phyloP scores from a whole-genome alignment of 2,113 vertebrate genomes.

The Nanorana parkeri region DNA sequence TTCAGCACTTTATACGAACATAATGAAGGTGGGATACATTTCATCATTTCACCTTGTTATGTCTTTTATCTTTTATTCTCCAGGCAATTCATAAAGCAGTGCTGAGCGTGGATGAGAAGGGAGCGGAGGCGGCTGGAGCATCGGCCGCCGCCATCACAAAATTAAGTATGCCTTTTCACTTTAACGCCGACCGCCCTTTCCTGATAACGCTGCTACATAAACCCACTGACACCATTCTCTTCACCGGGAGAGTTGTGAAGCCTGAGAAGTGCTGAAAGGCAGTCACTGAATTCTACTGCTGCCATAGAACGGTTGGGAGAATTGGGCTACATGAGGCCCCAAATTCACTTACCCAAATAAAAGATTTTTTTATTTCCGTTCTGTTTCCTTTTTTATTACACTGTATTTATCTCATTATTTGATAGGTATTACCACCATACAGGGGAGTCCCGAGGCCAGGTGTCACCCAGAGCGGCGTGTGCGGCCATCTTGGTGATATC shows the following conservation, averaged over 20 bases:
- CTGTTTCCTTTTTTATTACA: too few relatives aligned
- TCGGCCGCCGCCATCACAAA: slow-evolving; percentile 60
- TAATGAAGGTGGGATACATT: not conserved
- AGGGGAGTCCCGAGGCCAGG: too few relatives aligned
- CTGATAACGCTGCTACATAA: slow-evolving; percentile 78
- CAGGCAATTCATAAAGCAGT: slow-evolving; percentile 84
- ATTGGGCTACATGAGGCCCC: too few relatives aligned
- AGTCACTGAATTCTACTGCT: too few relatives aligned
- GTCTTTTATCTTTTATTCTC: not conserved
- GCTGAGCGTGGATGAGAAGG: slow-evolving; percentile 83
- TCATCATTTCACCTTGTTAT: too few relatives aligned
- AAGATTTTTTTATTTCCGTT: too few relatives aligned
- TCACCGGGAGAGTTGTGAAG: slow-evolving; percentile 82
- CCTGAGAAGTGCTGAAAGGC: slow-evolving; percentile 58
- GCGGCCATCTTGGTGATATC: too few relatives aligned
- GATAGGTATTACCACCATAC: too few relatives aligned
- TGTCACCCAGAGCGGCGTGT: too few relatives aligned
- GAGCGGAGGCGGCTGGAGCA: slow-evolving; percentile 67
- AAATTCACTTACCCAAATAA: too few relatives aligned
- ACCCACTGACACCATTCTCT: slow-evolving; percentile 77
- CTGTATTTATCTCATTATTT: too few relatives aligned
- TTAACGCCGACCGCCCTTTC: slow-evolving; percentile 79
- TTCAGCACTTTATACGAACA: not conserved
- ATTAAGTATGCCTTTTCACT: slow-evolving; percentile 56
- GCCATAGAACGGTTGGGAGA: too few relatives aligned